A percentile compares a stretch with the other conserved stretches of the same genome.
Conservation (phyloP, 2,113 vertebrate species). For the Sinocyclocheilus anophthalmus region DNA sequence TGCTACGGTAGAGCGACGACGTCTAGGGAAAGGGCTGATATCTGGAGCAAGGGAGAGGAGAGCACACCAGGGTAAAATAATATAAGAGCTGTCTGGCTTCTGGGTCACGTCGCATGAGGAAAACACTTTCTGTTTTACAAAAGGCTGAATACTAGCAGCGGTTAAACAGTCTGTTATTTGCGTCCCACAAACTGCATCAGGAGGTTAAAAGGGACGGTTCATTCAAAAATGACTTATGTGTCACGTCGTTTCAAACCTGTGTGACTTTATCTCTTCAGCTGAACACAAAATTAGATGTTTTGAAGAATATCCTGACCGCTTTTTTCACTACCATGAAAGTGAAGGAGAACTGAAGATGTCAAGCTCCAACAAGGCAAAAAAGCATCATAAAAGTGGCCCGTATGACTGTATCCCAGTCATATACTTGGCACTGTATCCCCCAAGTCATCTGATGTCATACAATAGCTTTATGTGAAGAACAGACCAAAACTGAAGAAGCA, state of each 20-base stretch:
- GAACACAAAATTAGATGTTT: too few relatives aligned
- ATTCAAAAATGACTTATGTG: neutral
- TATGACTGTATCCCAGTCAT: neutral
- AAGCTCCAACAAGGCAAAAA: neutral
- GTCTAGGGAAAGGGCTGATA: constrained; percentile 21
- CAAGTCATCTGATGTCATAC: neutral
- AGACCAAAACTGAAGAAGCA: neutral
- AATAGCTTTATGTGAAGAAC: neutral
- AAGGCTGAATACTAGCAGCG: neutral
- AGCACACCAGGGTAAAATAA: constrained; percentile 28
- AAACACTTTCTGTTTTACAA: neutral
- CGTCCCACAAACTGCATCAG: neutral
- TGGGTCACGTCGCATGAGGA: constrained; percentile 30
- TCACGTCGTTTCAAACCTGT: neutral
- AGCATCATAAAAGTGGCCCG: neutral
- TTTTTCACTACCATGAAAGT: neutral
- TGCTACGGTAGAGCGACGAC: constrained; percentile 14
- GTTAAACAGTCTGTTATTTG: neutral
- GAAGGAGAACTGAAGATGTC: neutral
- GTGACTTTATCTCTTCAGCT: too few relatives aligned
- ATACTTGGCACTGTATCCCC: neutral
- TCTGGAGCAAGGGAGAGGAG: constrained; percentile 25
- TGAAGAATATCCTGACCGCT: too few relatives aligned
- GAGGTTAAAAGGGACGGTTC: neutral
- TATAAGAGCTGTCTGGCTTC: constrained; percentile 36